These are phyloP conservation scores for Ceratina japonica DNA, from an alignment of 1,140 invertebrate genomes.

Conservation along the genomic window DNA sequence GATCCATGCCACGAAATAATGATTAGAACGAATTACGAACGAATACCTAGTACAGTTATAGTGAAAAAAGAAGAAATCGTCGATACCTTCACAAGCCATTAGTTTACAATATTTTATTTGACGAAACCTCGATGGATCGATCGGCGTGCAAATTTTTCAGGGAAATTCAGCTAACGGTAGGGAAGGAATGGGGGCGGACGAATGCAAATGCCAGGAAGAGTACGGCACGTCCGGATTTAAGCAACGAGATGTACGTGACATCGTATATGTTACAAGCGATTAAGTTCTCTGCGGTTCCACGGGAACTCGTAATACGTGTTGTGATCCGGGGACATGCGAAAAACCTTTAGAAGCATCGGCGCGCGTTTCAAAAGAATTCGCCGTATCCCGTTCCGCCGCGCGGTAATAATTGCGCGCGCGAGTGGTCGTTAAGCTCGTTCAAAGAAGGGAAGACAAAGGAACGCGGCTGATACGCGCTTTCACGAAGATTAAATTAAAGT, in stretches of 20 bases:
- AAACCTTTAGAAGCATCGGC: not conserved
- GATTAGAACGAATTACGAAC: no score
- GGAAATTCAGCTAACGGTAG: not conserved
- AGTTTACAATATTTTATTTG: no score
- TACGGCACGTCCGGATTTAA: constrained; percentile 44
- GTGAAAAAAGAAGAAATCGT: no score
- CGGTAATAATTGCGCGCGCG: not conserved
- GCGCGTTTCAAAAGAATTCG: not conserved
- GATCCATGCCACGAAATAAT: no score
- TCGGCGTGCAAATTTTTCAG: constrained; percentile 5
- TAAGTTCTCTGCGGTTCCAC: constrained; percentile 38
- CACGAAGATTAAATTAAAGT: not conserved
- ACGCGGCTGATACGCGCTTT: not conserved
- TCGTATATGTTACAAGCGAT: constrained; percentile 50
- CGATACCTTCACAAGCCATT: no score
- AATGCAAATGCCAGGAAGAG: constrained; percentile 50
- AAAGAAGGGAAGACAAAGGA: not conserved
- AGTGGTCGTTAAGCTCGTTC: no score
- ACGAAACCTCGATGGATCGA: not conserved
- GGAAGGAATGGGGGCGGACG: constrained; percentile 25
- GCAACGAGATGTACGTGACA: constrained; percentile 46
- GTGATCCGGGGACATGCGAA: constrained; percentile 17
- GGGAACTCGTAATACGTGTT: constrained; percentile 47
- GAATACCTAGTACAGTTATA: no score
- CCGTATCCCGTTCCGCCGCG: not conserved